Conservation (phyloP, 2,113 vertebrate species). For the Rhinogobius similis region DNA sequence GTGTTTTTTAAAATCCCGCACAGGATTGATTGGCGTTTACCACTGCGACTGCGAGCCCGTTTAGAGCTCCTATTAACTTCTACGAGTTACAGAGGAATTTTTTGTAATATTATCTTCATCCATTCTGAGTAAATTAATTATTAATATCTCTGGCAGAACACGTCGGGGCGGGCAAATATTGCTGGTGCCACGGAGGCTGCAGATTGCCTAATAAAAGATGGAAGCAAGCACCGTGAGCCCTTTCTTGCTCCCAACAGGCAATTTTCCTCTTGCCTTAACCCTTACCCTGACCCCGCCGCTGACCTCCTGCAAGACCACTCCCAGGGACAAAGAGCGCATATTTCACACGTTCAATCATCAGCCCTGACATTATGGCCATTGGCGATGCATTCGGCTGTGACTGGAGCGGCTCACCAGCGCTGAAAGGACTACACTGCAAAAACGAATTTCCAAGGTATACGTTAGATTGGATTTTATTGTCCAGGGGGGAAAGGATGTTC, state of each 20-base stretch:
- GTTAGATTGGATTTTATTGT: not conserved
- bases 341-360: conserved; percentile 76
- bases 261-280: conserved; percentile 74
- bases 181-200: conserved; percentile 58
- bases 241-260: conserved; percentile 65
- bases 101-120: conserved; percentile 16
- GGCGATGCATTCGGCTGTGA: conserved; percentile 66
- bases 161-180: conserved; percentile 55
- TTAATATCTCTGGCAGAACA: conserved; percentile 58
- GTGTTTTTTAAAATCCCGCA: too few relatives aligned
- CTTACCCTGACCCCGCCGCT: conserved; percentile 65
- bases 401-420: conserved; percentile 44
- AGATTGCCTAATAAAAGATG: conserved; percentile 54
- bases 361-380: conserved; percentile 70
- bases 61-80: too few relatives aligned
- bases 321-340: conserved; percentile 73
- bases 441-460: not conserved
- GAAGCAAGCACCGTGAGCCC: conserved; percentile 28
- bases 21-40: too few relatives aligned
- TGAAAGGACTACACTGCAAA: not conserved
- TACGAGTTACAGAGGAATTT: too few relatives aligned
- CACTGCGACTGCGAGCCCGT: too few relatives aligned
- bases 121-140: conserved; percentile 61
- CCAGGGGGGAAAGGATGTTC: not conserved
- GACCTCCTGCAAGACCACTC: conserved; percentile 70